Evolutionary conservation across 1,140 invertebrate genomes (phyloP), one percentile per base, ranked within the genome.

Genomic region (Dreissena polymorpha): DNA sequence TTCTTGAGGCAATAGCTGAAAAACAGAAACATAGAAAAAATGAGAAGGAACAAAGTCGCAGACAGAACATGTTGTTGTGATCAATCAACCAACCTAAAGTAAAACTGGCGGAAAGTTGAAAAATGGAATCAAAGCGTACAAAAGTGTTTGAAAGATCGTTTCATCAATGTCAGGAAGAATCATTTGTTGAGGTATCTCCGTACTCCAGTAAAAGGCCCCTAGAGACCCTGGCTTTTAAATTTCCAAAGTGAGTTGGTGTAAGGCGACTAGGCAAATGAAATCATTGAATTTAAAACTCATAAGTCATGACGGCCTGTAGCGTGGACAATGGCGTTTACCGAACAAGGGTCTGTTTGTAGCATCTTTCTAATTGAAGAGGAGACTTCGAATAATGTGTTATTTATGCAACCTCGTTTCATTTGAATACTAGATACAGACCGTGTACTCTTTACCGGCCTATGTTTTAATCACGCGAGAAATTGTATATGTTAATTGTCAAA

Each of bases 231-330:
- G 49, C 53, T 73, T 82, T 82, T 74, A 82, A 82, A 82, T 73
- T 82, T 82, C 71, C 67, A 74, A 82, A 60, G 25, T 18, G 64
- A 65, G 63, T 50, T 72, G 50, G 21, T 27, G 25, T 68, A 49
- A 55, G 79, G 55, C 68, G 39, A 51, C 55, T 82, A 57, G 39
- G 21, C 27, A 69, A 63, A 74, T 71, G 51, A 72, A 82, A 74
- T 68, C 63, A 55, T 63, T 72, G 79, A 82, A 82, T 82, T 74
- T 73, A 82, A 82, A 82, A 82, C 71, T 72, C 70, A 82, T 82
- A 72, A 64, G 73, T 82, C 60, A 73, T 60, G 3, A 12, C 2
- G 57, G 57, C 21, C 16, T 18, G 16, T 60, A 23, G 21, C 16
- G 21, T 60, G 57, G 57, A 60, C 57, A 60, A 60, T 60, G 57